phyloP scores from a whole-genome alignment of 2,888 invertebrate genomes.

The Spatulosminthurus flaviceps region DNA sequence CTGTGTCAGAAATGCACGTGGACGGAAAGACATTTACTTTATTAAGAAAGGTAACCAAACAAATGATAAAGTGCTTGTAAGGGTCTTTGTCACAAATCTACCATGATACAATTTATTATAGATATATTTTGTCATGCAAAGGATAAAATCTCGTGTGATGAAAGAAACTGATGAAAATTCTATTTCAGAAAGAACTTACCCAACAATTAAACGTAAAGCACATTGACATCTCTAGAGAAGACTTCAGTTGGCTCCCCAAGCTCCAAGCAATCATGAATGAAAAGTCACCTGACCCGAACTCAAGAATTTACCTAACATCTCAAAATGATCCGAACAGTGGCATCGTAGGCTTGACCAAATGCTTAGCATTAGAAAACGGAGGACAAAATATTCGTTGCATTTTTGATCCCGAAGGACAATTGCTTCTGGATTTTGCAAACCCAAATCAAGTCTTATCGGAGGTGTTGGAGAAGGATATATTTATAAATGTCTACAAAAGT shows the following conservation, averaged over 20 bases:
- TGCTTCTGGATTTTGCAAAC: slow-evolving; percentile 35
- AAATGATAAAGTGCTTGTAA: too few species aligned
- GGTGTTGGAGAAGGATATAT: slow-evolving; percentile 42
- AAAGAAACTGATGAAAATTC: too few species aligned
- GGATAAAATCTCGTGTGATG: too few species aligned
- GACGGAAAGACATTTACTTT: slow-evolving; percentile 5
- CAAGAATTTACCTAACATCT: slow-evolving; percentile 38
- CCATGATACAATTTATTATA: too few species aligned
- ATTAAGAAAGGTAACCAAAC: slow-evolving; percentile 36
- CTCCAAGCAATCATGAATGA: slow-evolving; percentile 78
- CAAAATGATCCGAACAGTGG: slow-evolving; percentile 78
- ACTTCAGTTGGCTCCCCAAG: slow-evolving; percentile 81
- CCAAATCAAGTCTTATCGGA: not conserved
- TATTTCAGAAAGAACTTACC: not conserved
- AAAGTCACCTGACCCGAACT: slow-evolving; percentile 65
- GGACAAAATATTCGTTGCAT: slow-evolving; percentile 74
- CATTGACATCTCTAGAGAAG: slow-evolving; percentile 1
- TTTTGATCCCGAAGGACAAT: slow-evolving; percentile 65
- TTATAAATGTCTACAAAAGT: slow-evolving; percentile 62
- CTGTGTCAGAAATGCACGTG: not conserved
- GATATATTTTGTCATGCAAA: too few species aligned
- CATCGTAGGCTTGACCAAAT: slow-evolving; percentile 86
- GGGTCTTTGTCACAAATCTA: too few species aligned
- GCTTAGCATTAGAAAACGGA: slow-evolving; percentile 86
- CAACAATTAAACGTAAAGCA: not conserved